Base-by-base conservation (phyloP, 2,888 invertebrate genomes). In the Sialis fuliginosa region DNA sequence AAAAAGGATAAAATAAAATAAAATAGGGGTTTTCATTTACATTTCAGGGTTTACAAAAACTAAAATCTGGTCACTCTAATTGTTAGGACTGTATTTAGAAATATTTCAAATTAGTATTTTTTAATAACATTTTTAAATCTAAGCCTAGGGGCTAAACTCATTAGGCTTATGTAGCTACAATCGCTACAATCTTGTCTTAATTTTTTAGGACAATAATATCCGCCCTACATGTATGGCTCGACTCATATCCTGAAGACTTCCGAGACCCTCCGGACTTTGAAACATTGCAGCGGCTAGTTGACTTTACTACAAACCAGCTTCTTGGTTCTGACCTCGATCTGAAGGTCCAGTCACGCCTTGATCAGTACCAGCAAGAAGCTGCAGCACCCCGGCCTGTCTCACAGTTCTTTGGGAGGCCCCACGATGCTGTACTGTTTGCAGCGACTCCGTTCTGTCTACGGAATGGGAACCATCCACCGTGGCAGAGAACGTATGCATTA, bases 201-300 rank as follows among this genome's bases (percentile, higher is more conserved):
- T 50, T 44, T 64, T 70, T 52, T 61, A 86, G 85, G 67, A 88
- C 89, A 52, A 74, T 92, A 63, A 79, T 90, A 57, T 85, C 88
- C 54, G 87, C 88, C 51, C 74, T 97, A 54, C 90, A 92, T 62
- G 92, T 96, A 41, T 98, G 98, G 98, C 67, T 98, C 61, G 96
- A 97, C 68, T 87, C 89, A 49, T 97, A 93, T 65, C 90, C 93
- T 39, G 95, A 96, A 66, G 98, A 98, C 68, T 87, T 88, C 66
- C 77, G 81, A 51, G 83, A 87, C 55, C 74, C 83, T 37, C 87
- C 88, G 44, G 75, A 77, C 58, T 85, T 86, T 62, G 72, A 81
- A 44, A 78, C 83, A 56, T 78, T 97, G 58, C 75, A 79, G 52
- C 79, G 83, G 64, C 75, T 97, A 55, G 75, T 90, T 57, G 79